Evolutionary conservation across 1,140 invertebrate species (phyloP), one percentile per base, ranked within the genome.

Genomic region (Drosophila willistoni): DNA sequence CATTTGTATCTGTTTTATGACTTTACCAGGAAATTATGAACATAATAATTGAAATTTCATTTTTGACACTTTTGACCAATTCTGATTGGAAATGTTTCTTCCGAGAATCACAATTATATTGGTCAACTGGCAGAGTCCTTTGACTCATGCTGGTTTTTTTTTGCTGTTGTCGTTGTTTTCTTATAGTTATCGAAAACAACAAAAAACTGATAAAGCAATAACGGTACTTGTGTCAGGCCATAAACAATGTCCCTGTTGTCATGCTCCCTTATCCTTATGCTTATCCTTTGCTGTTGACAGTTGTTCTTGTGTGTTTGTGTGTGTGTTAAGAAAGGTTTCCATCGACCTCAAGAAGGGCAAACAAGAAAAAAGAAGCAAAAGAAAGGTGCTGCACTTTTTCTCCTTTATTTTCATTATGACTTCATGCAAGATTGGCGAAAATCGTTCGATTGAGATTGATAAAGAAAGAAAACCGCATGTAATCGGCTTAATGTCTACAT

Each of bases 161-260:
- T 29, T 29, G 29, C 1, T 1, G 29, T 6, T 29, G 6, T 1
- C 29, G 29, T 29, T 29, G 29, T 7, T 29, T 57, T 19, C 22
- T 29, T n/a, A 64, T 47, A 12, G 61, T 33, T 59, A 65, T 54
- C 51, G 44, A 22, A 22, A 22, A 62, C 17, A 56, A 70, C 62
- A 62, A 44, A 44, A 19, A 7, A 63, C 60, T 78, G 72, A 78
- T 78, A 78, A 78, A 71, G 64, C 19, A 68, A 78, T 75, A 78
- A 78, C 72, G 76, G 76, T 64, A 71, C 72, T 55, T 71, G 59
- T 74, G 64, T 61, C 67, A 74, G 75, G 39, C 62, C 68, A 67
- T 78, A 75, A 75, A 78, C 67, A 78, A 75, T 68, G 67, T 33
- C 41, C 29, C 51, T n/a, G 64, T 25, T 17, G 54, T 39, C 14